A percentile compares a stretch with the other conserved stretches of the same genome.
These are phyloP conservation scores for Salminus brasiliensis DNA, from an alignment of 2,113 vertebrate genomes.

Conservation along the genomic window DNA sequence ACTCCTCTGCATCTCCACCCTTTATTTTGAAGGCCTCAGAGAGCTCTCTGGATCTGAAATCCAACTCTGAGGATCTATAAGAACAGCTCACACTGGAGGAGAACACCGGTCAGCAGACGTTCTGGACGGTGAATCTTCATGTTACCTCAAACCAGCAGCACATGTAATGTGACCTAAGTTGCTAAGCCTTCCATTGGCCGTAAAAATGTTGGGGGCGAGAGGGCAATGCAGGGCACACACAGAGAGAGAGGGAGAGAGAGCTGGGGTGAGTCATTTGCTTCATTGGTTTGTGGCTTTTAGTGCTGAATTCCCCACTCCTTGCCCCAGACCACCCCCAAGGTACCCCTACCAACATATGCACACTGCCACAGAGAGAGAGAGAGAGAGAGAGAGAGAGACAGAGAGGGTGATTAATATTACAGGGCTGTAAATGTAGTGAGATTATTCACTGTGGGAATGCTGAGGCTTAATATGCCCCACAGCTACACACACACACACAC, in stretches of 20 bases:
- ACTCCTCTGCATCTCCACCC: too few species aligned
- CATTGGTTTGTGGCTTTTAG: constrained; percentile 68
- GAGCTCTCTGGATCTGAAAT: too few species aligned
- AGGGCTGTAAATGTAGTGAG: constrained; percentile 56
- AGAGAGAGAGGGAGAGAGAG: constrained; percentile 18
- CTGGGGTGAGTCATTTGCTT: constrained; percentile 46
- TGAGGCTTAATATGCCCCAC: constrained; percentile 56
- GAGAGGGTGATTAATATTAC: constrained; percentile 41
- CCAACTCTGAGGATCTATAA: too few species aligned
- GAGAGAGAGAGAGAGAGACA: constrained; percentile 35
- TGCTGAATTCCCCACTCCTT: constrained; percentile 58
- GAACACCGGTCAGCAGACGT: too few species aligned
- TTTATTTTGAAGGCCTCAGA: too few species aligned
- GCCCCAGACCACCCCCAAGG: constrained; percentile 62
- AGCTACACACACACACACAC: constrained; percentile 33
- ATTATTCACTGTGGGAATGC: constrained; percentile 63
- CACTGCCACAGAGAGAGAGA: constrained; percentile 23
- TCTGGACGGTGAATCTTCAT: too few species aligned
- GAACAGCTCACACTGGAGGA: too few species aligned
- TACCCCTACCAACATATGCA: constrained; percentile 38
- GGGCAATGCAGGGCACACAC: constrained; percentile 1
- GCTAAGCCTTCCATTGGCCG: neutral
- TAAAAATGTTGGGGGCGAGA: neutral
- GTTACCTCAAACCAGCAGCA: too few species aligned
- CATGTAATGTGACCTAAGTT: neutral